Evolutionary conservation across 2,113 vertebrate species (phyloP).

Genomic region (Thryonomys swinderianus): DNA sequence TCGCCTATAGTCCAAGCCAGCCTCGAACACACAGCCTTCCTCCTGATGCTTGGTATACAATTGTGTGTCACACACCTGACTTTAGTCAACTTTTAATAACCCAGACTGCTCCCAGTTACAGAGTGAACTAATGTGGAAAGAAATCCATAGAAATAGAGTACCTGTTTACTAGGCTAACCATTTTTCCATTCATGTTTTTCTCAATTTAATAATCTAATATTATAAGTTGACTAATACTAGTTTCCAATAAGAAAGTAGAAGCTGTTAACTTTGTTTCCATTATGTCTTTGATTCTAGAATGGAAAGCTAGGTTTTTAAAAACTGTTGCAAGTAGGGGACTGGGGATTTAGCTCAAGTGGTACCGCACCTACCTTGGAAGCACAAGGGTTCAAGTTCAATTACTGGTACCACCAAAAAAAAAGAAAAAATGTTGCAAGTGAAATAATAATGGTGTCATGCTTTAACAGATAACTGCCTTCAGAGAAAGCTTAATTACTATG

Average conservation of each 20-base stretch:
- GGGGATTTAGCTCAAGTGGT: too few species aligned
- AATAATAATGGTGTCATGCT: background rate
- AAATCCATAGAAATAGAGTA: background rate
- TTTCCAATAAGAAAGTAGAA: slow-evolving; percentile 35
- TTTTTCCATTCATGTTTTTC: background rate
- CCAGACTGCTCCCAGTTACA: background rate
- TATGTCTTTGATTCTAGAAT: slow-evolving; percentile 12
- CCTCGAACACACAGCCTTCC: background rate
- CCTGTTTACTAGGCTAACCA: slow-evolving; percentile 12
- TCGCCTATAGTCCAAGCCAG: background rate
- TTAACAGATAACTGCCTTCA: slow-evolving; percentile 27
- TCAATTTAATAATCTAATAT: slow-evolving; percentile 5
- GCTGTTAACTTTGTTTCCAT: background rate
- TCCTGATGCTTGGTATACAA: background rate
- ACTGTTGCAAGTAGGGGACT: background rate
- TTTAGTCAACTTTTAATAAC: background rate
- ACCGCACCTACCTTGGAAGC: too few species aligned
- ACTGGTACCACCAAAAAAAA: too few species aligned
- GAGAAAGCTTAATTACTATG: slow-evolving; percentile 11
- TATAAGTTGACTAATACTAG: slow-evolving; percentile 22
- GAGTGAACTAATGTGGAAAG: slow-evolving; percentile 19
- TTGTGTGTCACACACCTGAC: background rate
- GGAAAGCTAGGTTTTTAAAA: background rate
- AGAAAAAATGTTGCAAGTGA: slow-evolving; percentile 17
- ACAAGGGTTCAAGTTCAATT: too few species aligned